Evolutionary conservation across 1,140 invertebrate genomes (phyloP).

Genomic region (Bombus sylvicola): DNA sequence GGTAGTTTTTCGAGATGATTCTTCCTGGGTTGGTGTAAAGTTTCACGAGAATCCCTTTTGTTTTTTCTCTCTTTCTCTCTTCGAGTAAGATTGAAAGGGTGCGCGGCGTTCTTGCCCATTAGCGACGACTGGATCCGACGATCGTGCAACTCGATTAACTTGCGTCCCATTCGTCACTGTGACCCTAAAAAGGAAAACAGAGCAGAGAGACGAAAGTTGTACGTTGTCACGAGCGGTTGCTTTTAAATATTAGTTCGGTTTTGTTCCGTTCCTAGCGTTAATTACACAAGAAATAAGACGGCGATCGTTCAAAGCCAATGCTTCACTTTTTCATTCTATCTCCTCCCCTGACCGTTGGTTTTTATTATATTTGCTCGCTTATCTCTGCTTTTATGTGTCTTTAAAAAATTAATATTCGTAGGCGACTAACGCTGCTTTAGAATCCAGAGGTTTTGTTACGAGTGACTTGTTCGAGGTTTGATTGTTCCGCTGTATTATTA

Average conservation of each 20-base stretch:
- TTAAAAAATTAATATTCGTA: background rate
- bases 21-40: constrained; percentile 59
- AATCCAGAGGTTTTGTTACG: background rate
- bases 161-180: background rate
- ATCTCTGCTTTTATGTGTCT: background rate
- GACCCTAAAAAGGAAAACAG: background rate
- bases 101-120: constrained; percentile 62
- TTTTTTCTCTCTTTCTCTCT: constrained; percentile 36
- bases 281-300: constrained; percentile 11
- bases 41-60: constrained; percentile 36
- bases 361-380: background rate
- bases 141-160: constrained; percentile 3
- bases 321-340: background rate
- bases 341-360: background rate
- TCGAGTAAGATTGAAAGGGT: constrained; percentile 75
- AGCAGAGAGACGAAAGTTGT: background rate
- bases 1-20: constrained; percentile 17
- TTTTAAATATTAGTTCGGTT: background rate
- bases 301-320: background rate
- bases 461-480: background rate
- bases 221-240: background rate
- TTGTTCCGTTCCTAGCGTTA: background rate
- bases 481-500: too few species aligned
- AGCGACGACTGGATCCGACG: constrained; percentile 6
- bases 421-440: background rate